Percentiles rank a stretch among this genome's conserved stretches.
phyloP scores from a whole-genome alignment of 37 sponge, comb jelly and placozoan species.

The Crambe crambe region DNA sequence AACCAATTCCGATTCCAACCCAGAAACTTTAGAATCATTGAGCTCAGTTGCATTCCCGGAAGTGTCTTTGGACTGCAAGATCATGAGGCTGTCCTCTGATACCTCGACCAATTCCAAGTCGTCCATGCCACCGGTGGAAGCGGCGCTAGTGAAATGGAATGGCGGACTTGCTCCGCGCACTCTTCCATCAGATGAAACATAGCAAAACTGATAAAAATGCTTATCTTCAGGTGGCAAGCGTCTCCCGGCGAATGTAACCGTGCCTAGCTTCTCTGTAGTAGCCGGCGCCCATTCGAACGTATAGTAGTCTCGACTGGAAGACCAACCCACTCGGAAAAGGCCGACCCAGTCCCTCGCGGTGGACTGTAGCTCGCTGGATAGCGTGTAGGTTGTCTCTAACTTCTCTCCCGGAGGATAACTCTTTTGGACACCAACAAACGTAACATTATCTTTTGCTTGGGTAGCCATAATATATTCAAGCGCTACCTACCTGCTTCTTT shows the following conservation, averaged over 20 bases:
- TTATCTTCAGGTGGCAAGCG: constrained; percentile 71
- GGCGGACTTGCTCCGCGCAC: constrained; percentile 56
- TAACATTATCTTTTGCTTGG: neutral
- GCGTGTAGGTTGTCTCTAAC: constrained; percentile 7
- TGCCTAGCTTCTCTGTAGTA: neutral
- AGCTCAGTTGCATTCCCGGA: neutral
- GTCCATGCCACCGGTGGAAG: neutral
- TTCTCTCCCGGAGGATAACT: constrained; percentile 51
- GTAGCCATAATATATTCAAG: neutral
- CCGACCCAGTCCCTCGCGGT: constrained; percentile 85
- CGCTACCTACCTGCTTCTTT: neutral
- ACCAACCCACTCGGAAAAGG: constrained; percentile 80
- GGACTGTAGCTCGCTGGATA: neutral
- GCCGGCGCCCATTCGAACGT: constrained; percentile 84
- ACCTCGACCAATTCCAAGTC: constrained; percentile 63
- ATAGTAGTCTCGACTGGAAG: constrained; percentile 81
- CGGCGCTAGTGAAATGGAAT: constrained; percentile 39
- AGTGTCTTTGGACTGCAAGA: constrained; percentile 13
- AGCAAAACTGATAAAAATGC: constrained; percentile 74
- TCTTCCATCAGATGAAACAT: constrained; percentile 45
- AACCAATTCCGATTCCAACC: neutral
- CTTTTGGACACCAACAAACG: constrained; percentile 20
- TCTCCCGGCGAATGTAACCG: constrained; percentile 55
- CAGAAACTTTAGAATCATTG: neutral
- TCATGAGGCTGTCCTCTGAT: constrained; percentile 46